phyloP scores from a whole-genome alignment of 2,113 vertebrate genomes.

The Sinocyclocheilus grahami region DNA sequence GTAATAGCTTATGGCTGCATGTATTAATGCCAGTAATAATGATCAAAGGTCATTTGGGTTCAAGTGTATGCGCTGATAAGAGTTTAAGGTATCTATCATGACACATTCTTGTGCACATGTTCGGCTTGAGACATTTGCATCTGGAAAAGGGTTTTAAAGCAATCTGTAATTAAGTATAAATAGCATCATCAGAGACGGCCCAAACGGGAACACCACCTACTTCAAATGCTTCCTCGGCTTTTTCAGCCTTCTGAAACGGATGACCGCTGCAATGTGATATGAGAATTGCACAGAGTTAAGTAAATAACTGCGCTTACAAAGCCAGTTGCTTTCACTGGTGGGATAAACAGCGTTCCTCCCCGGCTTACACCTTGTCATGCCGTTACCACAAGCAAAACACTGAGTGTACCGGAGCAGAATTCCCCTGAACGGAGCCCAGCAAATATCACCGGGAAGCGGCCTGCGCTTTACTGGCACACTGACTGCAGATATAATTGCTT shows the following conservation, averaged over 20 bases:
- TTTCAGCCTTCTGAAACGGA: conserved; percentile 53
- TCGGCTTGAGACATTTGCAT: conserved; percentile 47
- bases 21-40: neutral
- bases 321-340: conserved; percentile 53
- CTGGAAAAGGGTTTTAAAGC: conserved; percentile 50
- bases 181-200: conserved; percentile 44
- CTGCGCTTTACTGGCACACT: conserved; percentile 4
- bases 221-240: conserved; percentile 54
- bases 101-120: conserved; percentile 34
- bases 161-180: conserved; percentile 59
- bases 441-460: conserved; percentile 23
- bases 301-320: conserved; percentile 54
- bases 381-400: conserved; percentile 50
- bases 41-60: neutral
- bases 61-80: neutral
- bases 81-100: conserved; percentile 11
- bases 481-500: conserved; percentile 11
- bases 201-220: conserved; percentile 24
- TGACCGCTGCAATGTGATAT: conserved; percentile 37
- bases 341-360: conserved; percentile 49
- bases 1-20: neutral
- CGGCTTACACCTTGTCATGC: conserved; percentile 56
- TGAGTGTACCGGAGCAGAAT: conserved; percentile 44
- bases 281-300: conserved; percentile 52
- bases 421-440: conserved; percentile 45